Evolutionary conservation across 2,888 invertebrate genomes (phyloP), one percentile per base, ranked within the genome.

Genomic region (Tenthredo distinguenda): DNA sequence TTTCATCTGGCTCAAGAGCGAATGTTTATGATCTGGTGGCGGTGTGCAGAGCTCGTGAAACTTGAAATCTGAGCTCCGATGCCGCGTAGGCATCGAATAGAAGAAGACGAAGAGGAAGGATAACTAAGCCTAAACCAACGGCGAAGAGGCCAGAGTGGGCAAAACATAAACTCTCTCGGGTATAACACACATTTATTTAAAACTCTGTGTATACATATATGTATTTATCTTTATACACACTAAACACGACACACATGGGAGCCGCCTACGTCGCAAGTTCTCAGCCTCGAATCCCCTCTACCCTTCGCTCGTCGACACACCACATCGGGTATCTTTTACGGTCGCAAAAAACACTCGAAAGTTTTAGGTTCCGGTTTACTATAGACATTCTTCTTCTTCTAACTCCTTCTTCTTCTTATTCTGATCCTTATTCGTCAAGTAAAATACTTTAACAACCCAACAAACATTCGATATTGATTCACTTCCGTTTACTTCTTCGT

Each of bases 181-280:
- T 43, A 76, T 47, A 76, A 21, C 74, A 43, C 43, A 74, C 74
- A 74, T 74, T 34, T 34, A 34, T 34, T 15, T 7, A 34, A 34
- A 68, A 34, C 6, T 31, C 12, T 18, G 34, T 68, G 40, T 74
- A 43, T 74, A 74, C 43, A 26, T 26, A 15, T 77, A 55, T 55
- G 31, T 34, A 40, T 40, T 34, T 58, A 47, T 43, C 83, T 71
- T n/a, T 47, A 71, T 47, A 77, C 74, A 77, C 74, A 77, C n/a
- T 65, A 65, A 77, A 84, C 12, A 65, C 84, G 84, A 77, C 68
- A 62, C 55, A 72, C 77, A 79, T 85, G 86, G 85, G 86, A 84
- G 86, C 86, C 87, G 84, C 88, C 88, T 81, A 88, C 88, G 85
- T 76, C 79, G 62, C 68, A 74, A 62, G 58, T 87, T 89, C 87